Evolutionary conservation across 2,113 vertebrate genomes (phyloP), one percentile per base, ranked within the genome.

Genomic region (Caranx melampygus): DNA sequence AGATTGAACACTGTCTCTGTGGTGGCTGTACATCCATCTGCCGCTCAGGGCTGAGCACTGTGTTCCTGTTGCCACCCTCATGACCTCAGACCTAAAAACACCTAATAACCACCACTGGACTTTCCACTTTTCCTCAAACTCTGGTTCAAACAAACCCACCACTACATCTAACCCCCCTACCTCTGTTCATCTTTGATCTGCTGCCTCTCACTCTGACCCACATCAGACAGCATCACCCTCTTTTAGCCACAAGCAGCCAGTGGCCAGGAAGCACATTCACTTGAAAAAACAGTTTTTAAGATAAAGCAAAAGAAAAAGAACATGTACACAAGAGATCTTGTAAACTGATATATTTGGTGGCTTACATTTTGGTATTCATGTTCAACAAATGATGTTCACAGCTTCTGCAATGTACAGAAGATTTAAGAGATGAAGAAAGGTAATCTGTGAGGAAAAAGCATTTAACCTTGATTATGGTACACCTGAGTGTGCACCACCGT

Each of bases 81-180:
- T 93, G 91, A 89, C 90, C 89, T 88, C 85, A 71, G 76, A 88
- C 79, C 86, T 79, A 88, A 88, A 92, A 88, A 91, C 89, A 88
- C 75, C 88, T 87, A 93, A 92, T 90, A 92, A 82, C 89, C 89
- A 92, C 89, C 88, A 63, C 79, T 87, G 91, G 91, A 91, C 90
- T 92, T 87, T 88, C 82, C 82, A 89, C 80, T 90, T 87, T 77
- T 72, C 77, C 61, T 85, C 72, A 68, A 83, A 82, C 77, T 89
- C 80, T 79, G 84, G 40, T 88, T 76, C 85, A 90, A 89, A 90
- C 86, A 93, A 92, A 91, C 87, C 88, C 83, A 70, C 74, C 75
- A 69, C 66, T 54, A 64, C 80, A 66, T 77, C 78, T 13, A 64
- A 62, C 51, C 77, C 74, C 79, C 74, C 62, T 15, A 52, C 72